Percentiles rank a stretch among this genome's conserved stretches.
These are phyloP conservation scores for Apus apus DNA, from an alignment of 2,113 vertebrate genomes.

Conservation along the genomic window DNA sequence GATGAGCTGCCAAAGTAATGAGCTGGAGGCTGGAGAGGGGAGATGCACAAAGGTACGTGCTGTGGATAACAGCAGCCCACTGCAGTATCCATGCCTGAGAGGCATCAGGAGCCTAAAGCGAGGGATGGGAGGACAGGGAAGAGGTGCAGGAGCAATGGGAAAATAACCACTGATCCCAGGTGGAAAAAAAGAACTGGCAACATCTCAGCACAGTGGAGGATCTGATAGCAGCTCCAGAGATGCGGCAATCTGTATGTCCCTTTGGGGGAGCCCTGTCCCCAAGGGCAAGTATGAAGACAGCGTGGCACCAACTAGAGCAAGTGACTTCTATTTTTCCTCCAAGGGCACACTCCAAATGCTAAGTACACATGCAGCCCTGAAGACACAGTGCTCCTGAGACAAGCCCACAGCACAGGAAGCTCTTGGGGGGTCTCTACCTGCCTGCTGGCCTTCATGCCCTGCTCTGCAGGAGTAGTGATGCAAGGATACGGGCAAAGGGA, in stretches of 20 bases:
- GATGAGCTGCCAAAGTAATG: background rate
- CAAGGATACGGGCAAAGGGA: background rate
- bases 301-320: background rate
- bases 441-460: background rate
- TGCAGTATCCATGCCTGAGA: rapidly evolving
- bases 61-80: background rate
- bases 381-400: rapidly evolving
- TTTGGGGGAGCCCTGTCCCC: rapidly evolving
- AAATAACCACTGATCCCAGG: background rate
- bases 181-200: background rate
- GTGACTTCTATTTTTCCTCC: background rate
- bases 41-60: background rate
- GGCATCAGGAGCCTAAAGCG: background rate
- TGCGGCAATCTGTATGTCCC: background rate
- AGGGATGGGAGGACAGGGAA: background rate
- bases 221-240: rapidly evolving
- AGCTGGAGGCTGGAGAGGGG: background rate
- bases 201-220: rapidly evolving
- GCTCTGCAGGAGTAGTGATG: background rate
- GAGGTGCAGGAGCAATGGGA: background rate
- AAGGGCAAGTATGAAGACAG: background rate
- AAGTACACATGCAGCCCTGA: background rate
- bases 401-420: background rate
- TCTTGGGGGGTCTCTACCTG: background rate
- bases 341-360: background rate